Percentiles rank a stretch among this genome's conserved stretches.
These are phyloP conservation scores for Labrus mixtus DNA, from an alignment of 2,113 vertebrate genomes.

Conservation along the genomic window DNA sequence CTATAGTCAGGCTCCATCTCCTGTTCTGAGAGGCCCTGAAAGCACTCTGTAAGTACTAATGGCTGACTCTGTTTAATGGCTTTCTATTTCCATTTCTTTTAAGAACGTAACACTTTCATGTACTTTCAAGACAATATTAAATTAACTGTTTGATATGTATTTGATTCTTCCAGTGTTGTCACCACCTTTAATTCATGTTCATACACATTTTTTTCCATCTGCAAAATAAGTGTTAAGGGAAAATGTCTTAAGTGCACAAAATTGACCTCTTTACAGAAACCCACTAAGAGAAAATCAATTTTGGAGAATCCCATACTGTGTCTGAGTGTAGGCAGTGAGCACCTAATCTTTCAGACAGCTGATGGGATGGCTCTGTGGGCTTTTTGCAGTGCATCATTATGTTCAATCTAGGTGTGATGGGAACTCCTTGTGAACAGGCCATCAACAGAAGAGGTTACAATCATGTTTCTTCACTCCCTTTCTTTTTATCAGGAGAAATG, in stretches of 20 bases:
- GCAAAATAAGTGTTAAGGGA: conserved; percentile 17
- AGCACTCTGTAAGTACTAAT: conserved; percentile 33
- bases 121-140: conserved; percentile 24
- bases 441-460: conserved; percentile 35
- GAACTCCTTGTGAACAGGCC: conserved; percentile 33
- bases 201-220: conserved; percentile 50
- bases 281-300: conserved; percentile 36
- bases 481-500: not conserved
- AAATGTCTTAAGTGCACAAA: conserved; percentile 40
- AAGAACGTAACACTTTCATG: conserved; percentile 29
- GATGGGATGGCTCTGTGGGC: conserved; percentile 31
- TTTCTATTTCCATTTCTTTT: conserved; percentile 35
- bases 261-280: conserved; percentile 55
- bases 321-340: conserved; percentile 14
- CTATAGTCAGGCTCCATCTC: conserved; percentile 27
- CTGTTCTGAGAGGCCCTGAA: conserved; percentile 21
- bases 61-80: conserved; percentile 47
- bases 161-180: conserved; percentile 26
- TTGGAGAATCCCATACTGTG: conserved; percentile 29
- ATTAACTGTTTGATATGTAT: conserved; percentile 18
- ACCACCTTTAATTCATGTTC: conserved; percentile 38
- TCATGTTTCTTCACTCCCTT: not conserved
- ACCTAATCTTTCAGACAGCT: conserved; percentile 1
- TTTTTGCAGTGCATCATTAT: conserved; percentile 50
- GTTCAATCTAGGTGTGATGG: conserved; percentile 52